Percentiles rank a stretch among this genome's conserved stretches.
Conservation (phyloP, 2,888 invertebrate genomes). For the Brachynemurus nebulosus region DNA sequence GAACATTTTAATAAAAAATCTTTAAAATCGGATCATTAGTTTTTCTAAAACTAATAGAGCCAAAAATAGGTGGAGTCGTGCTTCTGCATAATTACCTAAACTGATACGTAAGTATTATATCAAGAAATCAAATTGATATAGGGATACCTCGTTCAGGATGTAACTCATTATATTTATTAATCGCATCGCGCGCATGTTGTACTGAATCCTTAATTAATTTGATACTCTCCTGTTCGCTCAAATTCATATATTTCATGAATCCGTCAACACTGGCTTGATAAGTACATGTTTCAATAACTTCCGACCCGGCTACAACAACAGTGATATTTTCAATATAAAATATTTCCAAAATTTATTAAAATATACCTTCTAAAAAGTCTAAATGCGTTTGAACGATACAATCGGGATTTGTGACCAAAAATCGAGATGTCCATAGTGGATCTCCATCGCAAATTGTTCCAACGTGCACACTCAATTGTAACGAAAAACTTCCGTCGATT, state of each 20-base stretch:
- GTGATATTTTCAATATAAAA: too few relatives aligned
- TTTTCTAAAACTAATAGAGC: too few relatives aligned
- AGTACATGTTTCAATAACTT: conserved; percentile 75
- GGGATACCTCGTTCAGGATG: conserved; percentile 32
- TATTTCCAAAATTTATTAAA: too few relatives aligned
- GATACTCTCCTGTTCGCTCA: conserved; percentile 51
- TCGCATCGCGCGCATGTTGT: conserved; percentile 56
- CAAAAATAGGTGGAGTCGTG: too few relatives aligned
- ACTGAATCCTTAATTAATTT: conserved; percentile 63
- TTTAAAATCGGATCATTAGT: too few relatives aligned
- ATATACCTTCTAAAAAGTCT: conserved; percentile 62
- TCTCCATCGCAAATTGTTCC: conserved; percentile 66
- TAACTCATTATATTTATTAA: conserved; percentile 44
- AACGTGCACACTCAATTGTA: conserved; percentile 64
- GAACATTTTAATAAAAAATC: too few relatives aligned
- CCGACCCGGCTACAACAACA: conserved; percentile 55
- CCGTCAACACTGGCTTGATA: conserved; percentile 77
- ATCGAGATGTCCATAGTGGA: conserved; percentile 79
- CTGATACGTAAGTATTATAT: too few relatives aligned
- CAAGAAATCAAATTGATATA: too few relatives aligned
- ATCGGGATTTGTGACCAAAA: conserved; percentile 63
- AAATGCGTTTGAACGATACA: conserved; percentile 69
- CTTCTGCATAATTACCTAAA: too few relatives aligned
- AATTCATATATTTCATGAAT: conserved; percentile 56
- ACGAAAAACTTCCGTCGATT: conserved; percentile 67